phyloP scores from a whole-genome alignment of 2,888 invertebrate genomes.

The Suillia variegata region DNA sequence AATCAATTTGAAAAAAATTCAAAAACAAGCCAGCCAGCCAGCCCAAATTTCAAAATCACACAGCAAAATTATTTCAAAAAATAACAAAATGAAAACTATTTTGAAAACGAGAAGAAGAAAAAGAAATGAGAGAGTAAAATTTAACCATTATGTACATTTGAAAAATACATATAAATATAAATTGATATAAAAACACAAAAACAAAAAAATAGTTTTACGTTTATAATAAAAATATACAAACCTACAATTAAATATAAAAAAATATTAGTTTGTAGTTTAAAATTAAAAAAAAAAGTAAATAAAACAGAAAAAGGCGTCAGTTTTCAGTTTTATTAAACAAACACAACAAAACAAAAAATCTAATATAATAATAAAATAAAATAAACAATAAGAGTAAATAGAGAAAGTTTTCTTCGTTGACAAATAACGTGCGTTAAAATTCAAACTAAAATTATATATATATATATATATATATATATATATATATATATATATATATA shows the following conservation, averaged over 20 bases:
- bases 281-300: background rate
- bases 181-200: constrained; percentile 22
- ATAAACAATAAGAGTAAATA: background rate
- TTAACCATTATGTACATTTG: constrained; percentile 22
- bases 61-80: background rate
- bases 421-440: constrained; percentile 9
- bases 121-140: background rate
- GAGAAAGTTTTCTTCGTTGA: background rate
- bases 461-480: no score
- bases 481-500: no score
- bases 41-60: no score
- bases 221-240: constrained; percentile 24
- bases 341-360: no score
- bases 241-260: constrained; percentile 27
- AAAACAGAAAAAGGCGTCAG: background rate
- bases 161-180: constrained; percentile 19
- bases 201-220: constrained; percentile 29
- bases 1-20: constrained; percentile 3
- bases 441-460: background rate
- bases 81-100: background rate
- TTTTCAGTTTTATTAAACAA: background rate
- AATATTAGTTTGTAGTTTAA: constrained; percentile 19
- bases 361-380: constrained; percentile 21
- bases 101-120: background rate
- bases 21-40: constrained; percentile 6